A percentile compares a stretch with the other conserved stretches of the same genome.
Conservation (phyloP, 1,140 invertebrate species). For the Drosophila hydei region DNA sequence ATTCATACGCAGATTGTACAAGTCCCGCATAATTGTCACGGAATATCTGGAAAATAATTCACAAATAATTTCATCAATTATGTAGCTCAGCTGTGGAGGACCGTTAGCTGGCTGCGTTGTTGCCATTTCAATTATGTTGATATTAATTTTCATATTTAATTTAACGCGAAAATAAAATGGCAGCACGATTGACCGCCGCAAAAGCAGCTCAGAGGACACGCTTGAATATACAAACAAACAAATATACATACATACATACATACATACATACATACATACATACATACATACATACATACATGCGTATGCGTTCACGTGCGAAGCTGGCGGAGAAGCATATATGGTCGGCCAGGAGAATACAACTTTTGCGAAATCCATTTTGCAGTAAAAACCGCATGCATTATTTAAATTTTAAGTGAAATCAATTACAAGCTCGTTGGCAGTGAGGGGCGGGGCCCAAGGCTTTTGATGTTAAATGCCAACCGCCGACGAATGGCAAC, state of each 20-base stretch:
- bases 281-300: background rate
- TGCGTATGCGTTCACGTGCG: background rate
- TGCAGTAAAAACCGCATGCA: conserved; percentile 81
- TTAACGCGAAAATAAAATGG: conserved; percentile 65
- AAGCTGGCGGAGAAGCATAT: background rate
- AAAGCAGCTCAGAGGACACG: conserved; percentile 17
- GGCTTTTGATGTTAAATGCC: conserved; percentile 76
- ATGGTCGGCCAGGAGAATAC: background rate
- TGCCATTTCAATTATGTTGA: conserved; percentile 80
- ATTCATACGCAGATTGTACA: conserved; percentile 28
- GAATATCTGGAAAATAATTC: conserved; percentile 77
- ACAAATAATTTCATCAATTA: conserved; percentile 81
- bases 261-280: background rate
- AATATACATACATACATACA: background rate
- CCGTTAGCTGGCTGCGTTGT: conserved; percentile 19
- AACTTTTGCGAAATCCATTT: conserved; percentile 75
- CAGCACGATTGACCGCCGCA: conserved; percentile 29
- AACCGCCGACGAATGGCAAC: conserved; percentile 41
- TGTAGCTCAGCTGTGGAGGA: conserved; percentile 49
- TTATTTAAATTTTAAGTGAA: conserved; percentile 83
- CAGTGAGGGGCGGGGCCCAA: conserved; percentile 3
- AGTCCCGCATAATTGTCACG: conserved; percentile 73
- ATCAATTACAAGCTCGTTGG: conserved; percentile 77
- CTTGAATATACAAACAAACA: conserved; percentile 6
- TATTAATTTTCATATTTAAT: conserved; percentile 83